Percentiles rank a stretch among this genome's conserved stretches.
These are phyloP conservation scores for Pteria penguin DNA, from an alignment of 2,888 invertebrate genomes.

Conservation along the genomic window DNA sequence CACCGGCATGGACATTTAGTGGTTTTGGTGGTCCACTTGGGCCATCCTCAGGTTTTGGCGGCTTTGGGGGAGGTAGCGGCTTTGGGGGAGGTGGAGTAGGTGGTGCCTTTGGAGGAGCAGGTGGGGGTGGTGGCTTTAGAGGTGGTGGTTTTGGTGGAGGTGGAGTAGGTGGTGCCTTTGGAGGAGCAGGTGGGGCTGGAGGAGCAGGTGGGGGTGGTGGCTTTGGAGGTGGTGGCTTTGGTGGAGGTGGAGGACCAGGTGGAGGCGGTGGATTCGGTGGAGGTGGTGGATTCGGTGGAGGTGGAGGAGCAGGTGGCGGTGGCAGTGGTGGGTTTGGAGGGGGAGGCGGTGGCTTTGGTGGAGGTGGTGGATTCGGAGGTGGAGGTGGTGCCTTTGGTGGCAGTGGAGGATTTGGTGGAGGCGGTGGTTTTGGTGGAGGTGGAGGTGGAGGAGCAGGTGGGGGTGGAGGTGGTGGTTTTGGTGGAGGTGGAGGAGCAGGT, in stretches of 20 bases:
- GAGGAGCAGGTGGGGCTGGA: slow-evolving; percentile 44
- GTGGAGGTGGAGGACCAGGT: neutral
- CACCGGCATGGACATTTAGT: slow-evolving; percentile 26
- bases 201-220: slow-evolving; percentile 12
- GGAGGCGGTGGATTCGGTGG: neutral
- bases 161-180: slow-evolving; percentile 29
- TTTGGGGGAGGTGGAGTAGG: slow-evolving; percentile 22
- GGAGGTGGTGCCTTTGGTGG: neutral
- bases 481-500: neutral
- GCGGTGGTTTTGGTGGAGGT: neutral
- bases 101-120: slow-evolving; percentile 18
- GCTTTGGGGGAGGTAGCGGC: slow-evolving; percentile 19
- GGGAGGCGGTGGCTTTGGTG: neutral
- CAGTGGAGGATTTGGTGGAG: neutral
- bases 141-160: slow-evolving; percentile 35
- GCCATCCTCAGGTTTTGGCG: neutral
- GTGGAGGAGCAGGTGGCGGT: neutral
- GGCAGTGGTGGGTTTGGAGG: neutral
- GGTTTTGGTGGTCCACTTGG: slow-evolving; percentile 21
- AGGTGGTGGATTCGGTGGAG: neutral
- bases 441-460: neutral
- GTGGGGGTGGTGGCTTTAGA: slow-evolving; percentile 15
- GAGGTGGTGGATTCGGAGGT: neutral
- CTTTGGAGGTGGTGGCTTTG: neutral
- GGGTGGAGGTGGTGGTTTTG: neutral